Evolutionary conservation across 2,113 vertebrate genomes (phyloP).

Genomic region (Oncorhynchus kisutch): DNA sequence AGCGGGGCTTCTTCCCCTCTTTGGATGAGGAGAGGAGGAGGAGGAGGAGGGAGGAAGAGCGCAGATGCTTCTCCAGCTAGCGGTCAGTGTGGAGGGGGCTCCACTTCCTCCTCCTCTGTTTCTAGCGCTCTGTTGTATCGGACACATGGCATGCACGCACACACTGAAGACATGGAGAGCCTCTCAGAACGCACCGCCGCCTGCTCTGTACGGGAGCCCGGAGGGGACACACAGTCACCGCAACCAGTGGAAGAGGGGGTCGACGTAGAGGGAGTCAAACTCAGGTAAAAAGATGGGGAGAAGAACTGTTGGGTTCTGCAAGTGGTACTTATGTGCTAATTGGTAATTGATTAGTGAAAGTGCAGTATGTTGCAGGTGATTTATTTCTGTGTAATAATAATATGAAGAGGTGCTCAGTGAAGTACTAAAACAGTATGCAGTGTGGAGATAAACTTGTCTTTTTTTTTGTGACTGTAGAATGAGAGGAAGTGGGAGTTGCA

Average conservation of each 20-base stretch:
- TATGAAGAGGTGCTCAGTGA: not conserved
- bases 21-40: conserved; percentile 45
- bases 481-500: too few relatives aligned
- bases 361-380: too few relatives aligned
- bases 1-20: conserved; percentile 40
- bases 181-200: conserved; percentile 60
- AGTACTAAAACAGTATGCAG: not conserved
- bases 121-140: conserved; percentile 36
- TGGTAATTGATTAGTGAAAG: too few relatives aligned
- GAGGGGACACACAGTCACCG: conserved; percentile 26
- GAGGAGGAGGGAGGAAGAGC: conserved; percentile 42
- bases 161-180: conserved; percentile 54
- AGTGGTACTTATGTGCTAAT: too few relatives aligned
- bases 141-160: conserved; percentile 32
- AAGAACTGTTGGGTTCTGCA: not conserved
- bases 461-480: too few relatives aligned
- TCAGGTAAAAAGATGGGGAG: conserved; percentile 52
- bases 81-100: conserved; percentile 26
- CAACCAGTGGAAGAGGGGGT: conserved; percentile 5
- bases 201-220: conserved; percentile 60
- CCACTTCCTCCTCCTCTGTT: not conserved
- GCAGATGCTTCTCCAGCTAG: conserved; percentile 34
- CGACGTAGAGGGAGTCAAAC: conserved; percentile 45
- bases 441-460: too few relatives aligned
- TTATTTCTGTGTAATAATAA: too few relatives aligned